phyloP scores from a whole-genome alignment of 2,113 vertebrate genomes.

The Pygoscelis adeliae region DNA sequence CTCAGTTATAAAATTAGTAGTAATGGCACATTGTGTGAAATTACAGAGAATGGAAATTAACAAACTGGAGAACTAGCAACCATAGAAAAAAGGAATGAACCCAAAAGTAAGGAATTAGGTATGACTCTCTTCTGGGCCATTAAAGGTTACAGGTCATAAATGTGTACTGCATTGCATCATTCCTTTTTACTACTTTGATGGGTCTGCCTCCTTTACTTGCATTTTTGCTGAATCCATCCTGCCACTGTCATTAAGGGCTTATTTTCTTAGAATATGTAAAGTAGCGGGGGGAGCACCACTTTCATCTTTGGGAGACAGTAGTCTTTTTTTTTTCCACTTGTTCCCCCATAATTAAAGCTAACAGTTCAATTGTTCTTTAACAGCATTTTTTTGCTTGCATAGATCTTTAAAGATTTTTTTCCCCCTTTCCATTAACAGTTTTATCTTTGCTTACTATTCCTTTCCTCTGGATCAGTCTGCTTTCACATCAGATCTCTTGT shows the following conservation, averaged over 20 bases:
- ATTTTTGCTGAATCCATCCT: not conserved
- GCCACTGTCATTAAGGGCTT: not conserved
- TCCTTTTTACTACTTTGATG: not conserved
- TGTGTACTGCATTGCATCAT: not conserved
- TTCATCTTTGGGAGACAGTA: not conserved
- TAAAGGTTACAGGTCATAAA: not conserved
- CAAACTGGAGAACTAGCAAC: not conserved
- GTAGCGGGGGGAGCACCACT: fast-evolving
- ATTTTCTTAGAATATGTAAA: not conserved
- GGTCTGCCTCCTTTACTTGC: not conserved
- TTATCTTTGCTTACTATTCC: not conserved
- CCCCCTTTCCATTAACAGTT: not conserved
- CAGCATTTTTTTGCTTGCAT: not conserved
- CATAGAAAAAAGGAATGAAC: not conserved
- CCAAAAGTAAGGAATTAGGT: not conserved
- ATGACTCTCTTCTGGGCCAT: not conserved
- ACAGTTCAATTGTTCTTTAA: not conserved
- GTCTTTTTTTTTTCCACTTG: not conserved
- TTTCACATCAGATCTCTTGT: not conserved
- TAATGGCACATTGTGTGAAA: not conserved
- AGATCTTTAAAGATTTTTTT: not conserved
- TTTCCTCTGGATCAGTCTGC: not conserved
- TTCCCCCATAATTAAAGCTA: not conserved
- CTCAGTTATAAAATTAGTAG: not conserved
- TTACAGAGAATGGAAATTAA: not conserved